phyloP scores from a whole-genome alignment of 2,797 vertebrate species.

The Ctenosaura bakeri region DNA sequence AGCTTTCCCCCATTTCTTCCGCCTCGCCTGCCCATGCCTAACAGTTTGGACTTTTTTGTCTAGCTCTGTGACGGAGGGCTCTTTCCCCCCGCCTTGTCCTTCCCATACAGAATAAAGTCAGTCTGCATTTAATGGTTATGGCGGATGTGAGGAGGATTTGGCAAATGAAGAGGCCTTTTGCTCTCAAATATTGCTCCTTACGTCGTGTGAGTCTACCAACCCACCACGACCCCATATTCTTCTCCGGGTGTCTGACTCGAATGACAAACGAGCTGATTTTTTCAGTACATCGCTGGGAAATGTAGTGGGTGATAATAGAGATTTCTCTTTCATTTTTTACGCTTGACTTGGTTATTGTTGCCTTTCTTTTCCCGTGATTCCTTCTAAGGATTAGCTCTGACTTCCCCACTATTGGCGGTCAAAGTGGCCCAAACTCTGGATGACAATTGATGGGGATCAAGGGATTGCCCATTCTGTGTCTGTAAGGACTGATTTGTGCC shows the following conservation, averaged over 20 bases:
- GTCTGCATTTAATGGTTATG: slow-evolving; percentile 99
- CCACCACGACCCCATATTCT: slow-evolving; percentile 95
- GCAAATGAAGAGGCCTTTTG: slow-evolving; percentile 91
- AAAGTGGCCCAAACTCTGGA: slow-evolving; percentile 94
- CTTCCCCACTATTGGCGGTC: slow-evolving; percentile 97
- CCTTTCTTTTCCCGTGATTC: slow-evolving; percentile 99
- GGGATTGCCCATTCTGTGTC: slow-evolving; percentile 91
- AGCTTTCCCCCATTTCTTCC: slow-evolving; percentile 22
- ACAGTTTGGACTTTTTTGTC: slow-evolving; percentile 73
- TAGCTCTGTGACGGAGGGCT: slow-evolving; percentile 79
- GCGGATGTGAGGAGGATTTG: slow-evolving; percentile 96
- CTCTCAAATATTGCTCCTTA: slow-evolving; percentile 93
- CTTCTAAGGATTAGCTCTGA: slow-evolving; percentile 99
- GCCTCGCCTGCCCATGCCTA: slow-evolving; percentile 58
- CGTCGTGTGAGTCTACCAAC: slow-evolving; percentile 99
- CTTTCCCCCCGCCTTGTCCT: slow-evolving; percentile 81
- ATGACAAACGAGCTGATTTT: slow-evolving; percentile 98
- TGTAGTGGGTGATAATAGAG: slow-evolving; percentile 98
- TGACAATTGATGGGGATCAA: slow-evolving; percentile 99
- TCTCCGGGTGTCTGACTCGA: slow-evolving; percentile 96
- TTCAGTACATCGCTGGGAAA: slow-evolving; percentile 99
- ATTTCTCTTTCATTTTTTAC: slow-evolving; percentile 99
- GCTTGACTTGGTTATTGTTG: slow-evolving; percentile 99
- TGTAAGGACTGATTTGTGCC: slow-evolving; percentile 88
- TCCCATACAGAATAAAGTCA: slow-evolving; percentile 99